Base-by-base conservation (phyloP, 1,140 invertebrate species). In the Cephus cinctus region DNA sequence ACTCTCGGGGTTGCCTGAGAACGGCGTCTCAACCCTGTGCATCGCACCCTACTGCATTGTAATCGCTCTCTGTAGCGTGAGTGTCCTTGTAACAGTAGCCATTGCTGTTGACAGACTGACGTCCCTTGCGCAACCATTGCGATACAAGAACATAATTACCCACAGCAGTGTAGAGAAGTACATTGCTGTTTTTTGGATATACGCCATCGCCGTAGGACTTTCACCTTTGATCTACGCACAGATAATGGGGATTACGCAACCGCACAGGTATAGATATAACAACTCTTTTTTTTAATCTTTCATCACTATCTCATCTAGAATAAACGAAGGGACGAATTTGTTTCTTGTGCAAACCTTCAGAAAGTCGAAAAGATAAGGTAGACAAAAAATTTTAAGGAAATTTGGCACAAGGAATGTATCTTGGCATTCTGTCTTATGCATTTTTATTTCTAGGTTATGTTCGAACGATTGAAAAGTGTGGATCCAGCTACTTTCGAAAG, bases 51-150 rank as follows among this genome's bases (percentile, higher is more conserved):
- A 83, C 50, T 80, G 81, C 53, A 66, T 84, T 11, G 73, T 80
- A n/a, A 81, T 85, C 41, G 75, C 78, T n/a, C 70, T 84, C 6
- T 83, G 81, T 61, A 82, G 81, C 43, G 83, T 81, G 8, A 84
- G 83, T 25, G 76, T 86, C 5, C 62, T 86, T 9, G 80, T 83
- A 8, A 80, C 83, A 46, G 81, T 84, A 0, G 81, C 82, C 3
- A 85, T 86, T 31, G 84, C 85, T 2, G 80, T 85, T 4, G 84
- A 87, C 56, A 67, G 85, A 20, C 78, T 84, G 55, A 84, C 81
- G 1, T 85, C 83, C 2, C 69, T 86, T 2, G 81, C 81, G 3
- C 78, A 82, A 47, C 85, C 85, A 0, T 68, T 87, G 18, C 64
- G 83, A 9, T 82, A 82, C 58, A 81, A 80, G 56, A 82, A 83